Percentiles rank a stretch among this genome's conserved stretches.
These are phyloP conservation scores for Ceratotherium simum DNA, from an alignment of 2,113 vertebrate species.

Conservation along the genomic window DNA sequence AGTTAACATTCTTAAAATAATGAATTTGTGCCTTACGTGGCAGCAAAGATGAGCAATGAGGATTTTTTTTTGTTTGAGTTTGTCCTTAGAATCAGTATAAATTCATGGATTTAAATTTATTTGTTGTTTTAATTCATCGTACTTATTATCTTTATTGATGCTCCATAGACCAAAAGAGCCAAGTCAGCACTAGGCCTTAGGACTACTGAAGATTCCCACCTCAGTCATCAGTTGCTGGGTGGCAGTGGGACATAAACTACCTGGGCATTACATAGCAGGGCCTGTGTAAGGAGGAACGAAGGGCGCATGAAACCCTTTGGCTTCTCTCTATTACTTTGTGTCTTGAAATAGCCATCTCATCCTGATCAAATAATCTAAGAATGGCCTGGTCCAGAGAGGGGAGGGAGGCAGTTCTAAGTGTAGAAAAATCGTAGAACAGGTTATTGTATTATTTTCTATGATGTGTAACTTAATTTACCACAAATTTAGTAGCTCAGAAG, in stretches of 20 bases:
- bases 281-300: not conserved
- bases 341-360: not conserved
- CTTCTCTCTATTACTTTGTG: not conserved
- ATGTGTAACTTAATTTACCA: not conserved
- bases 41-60: not conserved
- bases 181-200: not conserved
- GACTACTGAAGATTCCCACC: not conserved
- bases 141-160: not conserved
- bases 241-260: fast-evolving
- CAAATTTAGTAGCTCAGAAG: not conserved
- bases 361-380: not conserved
- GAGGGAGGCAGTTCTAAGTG: not conserved
- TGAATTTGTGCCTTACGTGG: not conserved
- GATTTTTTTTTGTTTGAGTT: not conserved
- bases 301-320: not conserved
- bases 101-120: not conserved
- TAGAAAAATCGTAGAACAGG: not conserved
- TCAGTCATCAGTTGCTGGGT: fast-evolving
- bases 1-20: not conserved
- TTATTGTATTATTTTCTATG: not conserved
- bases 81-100: not conserved
- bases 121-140: not conserved
- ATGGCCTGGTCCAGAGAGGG: not conserved
- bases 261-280: not conserved
- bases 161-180: not conserved